These are phyloP conservation scores for Marmota flaviventris DNA, from an alignment of 2,113 vertebrate genomes.

Conservation along the genomic window DNA sequence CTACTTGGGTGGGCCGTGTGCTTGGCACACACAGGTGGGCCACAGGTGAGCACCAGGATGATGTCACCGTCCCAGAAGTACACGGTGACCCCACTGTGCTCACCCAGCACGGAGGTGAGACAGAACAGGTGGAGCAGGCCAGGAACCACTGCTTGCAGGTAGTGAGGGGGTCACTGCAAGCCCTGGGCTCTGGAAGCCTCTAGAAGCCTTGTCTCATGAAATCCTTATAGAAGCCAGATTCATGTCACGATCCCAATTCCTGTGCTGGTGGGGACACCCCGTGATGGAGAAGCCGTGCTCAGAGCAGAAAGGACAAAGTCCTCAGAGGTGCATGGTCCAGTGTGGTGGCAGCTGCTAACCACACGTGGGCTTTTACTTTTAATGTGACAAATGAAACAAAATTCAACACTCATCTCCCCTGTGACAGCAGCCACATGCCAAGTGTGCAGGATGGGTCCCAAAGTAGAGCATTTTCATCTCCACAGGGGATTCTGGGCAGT, in stretches of 20 bases:
- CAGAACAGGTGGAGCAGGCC: neutral
- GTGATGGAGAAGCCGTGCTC: neutral
- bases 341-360: neutral
- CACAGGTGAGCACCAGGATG: fast-evolving
- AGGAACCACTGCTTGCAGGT: neutral
- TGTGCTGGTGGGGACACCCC: neutral
- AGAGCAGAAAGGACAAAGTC: neutral
- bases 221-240: neutral
- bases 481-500: no score
- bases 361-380: neutral
- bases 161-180: no score
- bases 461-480: no score
- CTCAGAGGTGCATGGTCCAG: neutral
- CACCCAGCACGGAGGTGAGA: neutral
- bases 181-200: neutral
- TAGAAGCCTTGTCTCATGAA: neutral
- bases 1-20: neutral
- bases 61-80: neutral
- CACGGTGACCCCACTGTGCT: neutral
- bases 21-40: neutral
- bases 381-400: neutral
- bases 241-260: neutral
- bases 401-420: neutral
- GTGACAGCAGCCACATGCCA: neutral
- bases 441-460: neutral